These are phyloP conservation scores for Rutpela maculata DNA, from an alignment of 2,888 invertebrate species.

Conservation along the genomic window DNA sequence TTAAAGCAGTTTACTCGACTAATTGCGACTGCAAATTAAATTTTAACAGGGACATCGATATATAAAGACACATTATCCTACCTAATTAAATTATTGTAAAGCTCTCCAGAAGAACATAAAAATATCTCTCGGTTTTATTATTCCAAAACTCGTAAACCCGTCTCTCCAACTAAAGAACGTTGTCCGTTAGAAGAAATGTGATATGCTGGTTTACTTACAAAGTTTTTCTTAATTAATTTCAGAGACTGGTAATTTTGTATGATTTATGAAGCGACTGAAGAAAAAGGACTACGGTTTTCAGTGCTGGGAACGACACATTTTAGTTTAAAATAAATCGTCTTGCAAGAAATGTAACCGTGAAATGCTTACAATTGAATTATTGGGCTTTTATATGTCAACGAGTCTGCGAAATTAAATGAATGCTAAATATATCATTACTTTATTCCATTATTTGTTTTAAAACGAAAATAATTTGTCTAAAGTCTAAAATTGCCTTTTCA, in stretches of 20 bases:
- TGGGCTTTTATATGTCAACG: background rate
- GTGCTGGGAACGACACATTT: background rate
- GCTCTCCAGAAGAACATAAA: background rate
- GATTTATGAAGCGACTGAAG: constrained; percentile 28
- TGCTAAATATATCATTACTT: too few species aligned
- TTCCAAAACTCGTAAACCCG: constrained; percentile 3
- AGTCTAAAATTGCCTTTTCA: too few species aligned
- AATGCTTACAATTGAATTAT: background rate
- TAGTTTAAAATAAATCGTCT: background rate
- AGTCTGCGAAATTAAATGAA: too few species aligned
- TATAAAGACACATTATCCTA: background rate
- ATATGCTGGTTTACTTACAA: background rate
- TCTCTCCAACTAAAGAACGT: constrained; percentile 1
- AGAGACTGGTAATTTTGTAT: constrained; percentile 22
- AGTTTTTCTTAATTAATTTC: constrained; percentile 30
- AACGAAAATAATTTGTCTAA: too few species aligned
- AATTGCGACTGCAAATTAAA: background rate
- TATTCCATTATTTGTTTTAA: too few species aligned
- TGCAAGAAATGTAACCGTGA: background rate
- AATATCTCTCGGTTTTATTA: background rate
- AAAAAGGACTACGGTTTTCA: constrained; percentile 14
- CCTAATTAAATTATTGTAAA: constrained; percentile 15
- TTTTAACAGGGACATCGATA: background rate
- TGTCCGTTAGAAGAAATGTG: constrained; percentile 13
- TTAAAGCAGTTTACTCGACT: background rate